Evolutionary conservation across 2,888 invertebrate genomes (phyloP), one percentile per base, ranked within the genome.

Genomic region (Mythimna impura): DNA sequence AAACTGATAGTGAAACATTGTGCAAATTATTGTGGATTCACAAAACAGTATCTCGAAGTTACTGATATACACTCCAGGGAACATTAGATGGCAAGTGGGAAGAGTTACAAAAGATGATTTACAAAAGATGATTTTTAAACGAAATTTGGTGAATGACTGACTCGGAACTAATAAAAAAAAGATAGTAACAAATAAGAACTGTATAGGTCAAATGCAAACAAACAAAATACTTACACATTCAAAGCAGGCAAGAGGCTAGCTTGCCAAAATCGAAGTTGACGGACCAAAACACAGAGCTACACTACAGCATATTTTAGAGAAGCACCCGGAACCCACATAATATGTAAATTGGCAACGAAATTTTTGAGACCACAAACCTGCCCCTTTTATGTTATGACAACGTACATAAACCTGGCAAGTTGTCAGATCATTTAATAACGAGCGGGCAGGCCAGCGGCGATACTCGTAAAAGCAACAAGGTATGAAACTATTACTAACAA

Each of bases 371-470:
- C 71, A 75, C 78, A 82, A 72, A 66, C 63, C 67, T 69, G 66
- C 55, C 61, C 17, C 66, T 81, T 76, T 76, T 70, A 80, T 73
- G 62, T 78, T 54, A 81, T 71, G 43, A 78, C 71, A 75, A 71
- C 14, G 63, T 75, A 73, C 72, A 80, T 80, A 86, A 84, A 83
- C 69, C 81, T 87, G 81, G 85, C 81, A 83, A 79, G 77, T 81
- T 81, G 73, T 78, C 85, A 87, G 84, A 82, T 87, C 81, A 82
- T 85, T 81, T 83, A 84, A 87, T 86, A 83, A 87, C 80, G 66
- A 80, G 67, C 66, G 50, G 54, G 43, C 72, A 67, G 63, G 69
- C 82, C 71, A 73, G 54, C 68, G 63, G 71, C 76, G 47, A 58
- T 76, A 70, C 66, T 71, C 84, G 62, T 86, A 80, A 85, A 85